A percentile compares a stretch with the other conserved stretches of the same genome.
phyloP scores from a whole-genome alignment of 2,888 invertebrate species.

The Loripinus fragilis region DNA sequence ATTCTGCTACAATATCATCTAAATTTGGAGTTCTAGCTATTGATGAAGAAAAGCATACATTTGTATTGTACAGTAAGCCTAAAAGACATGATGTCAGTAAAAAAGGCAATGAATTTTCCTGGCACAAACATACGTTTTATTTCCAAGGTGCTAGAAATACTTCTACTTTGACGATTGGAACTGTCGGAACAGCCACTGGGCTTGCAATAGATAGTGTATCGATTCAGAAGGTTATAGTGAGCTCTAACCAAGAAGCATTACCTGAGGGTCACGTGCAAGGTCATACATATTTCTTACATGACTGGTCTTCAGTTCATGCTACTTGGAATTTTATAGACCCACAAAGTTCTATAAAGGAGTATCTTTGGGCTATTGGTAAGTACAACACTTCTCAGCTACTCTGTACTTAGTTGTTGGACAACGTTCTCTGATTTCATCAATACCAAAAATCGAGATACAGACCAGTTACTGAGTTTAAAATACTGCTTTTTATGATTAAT shows the following conservation, averaged over 20 bases:
- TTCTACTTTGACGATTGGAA: slow-evolving; percentile 24
- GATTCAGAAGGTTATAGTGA: slow-evolving; percentile 16
- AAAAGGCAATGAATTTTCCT: slow-evolving; percentile 6
- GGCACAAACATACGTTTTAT: slow-evolving; percentile 50
- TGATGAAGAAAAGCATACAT: slow-evolving; percentile 26
- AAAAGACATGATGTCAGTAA: neutral
- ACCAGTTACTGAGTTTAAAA: too few species aligned
- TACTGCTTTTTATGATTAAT: too few species aligned
- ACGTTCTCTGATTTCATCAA: too few species aligned
- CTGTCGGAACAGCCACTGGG: slow-evolving; percentile 7
- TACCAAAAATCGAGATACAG: too few species aligned
- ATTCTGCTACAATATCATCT: slow-evolving; percentile 21
- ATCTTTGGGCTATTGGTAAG: slow-evolving; percentile 52
- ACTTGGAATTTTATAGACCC: slow-evolving; percentile 44
- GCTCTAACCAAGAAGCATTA: neutral
- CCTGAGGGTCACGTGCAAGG: slow-evolving; percentile 32
- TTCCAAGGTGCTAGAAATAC: slow-evolving; percentile 7
- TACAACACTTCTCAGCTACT: too few species aligned
- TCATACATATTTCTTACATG: slow-evolving; percentile 43
- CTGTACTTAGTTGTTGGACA: too few species aligned
- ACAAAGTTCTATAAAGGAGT: slow-evolving; percentile 46
- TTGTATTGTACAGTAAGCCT: slow-evolving; percentile 42
- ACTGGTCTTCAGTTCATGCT: slow-evolving; percentile 52
- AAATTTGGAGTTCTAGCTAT: slow-evolving; percentile 34
- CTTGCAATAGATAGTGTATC: slow-evolving; percentile 39